These are phyloP conservation scores for Scomber scombrus DNA, from an alignment of 2,113 vertebrate genomes.

Conservation along the genomic window DNA sequence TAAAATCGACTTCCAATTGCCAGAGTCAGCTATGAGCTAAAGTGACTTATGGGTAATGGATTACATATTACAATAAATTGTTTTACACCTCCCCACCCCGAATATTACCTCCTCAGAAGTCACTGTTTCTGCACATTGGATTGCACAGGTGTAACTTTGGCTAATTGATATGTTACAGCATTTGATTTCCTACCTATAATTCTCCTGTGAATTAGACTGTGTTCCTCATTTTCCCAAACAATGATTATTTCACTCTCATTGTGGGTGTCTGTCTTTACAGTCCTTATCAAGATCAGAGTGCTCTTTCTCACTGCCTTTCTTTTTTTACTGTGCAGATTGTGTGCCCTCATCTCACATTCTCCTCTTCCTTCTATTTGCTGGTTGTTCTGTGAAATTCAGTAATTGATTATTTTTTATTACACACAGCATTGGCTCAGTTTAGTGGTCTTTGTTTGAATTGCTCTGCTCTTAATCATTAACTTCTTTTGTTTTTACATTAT, in stretches of 20 bases:
- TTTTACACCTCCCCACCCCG: slow-evolving; percentile 41
- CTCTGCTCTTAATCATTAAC: slow-evolving; percentile 18
- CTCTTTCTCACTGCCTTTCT: slow-evolving; percentile 4
- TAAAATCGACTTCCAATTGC: slow-evolving; percentile 32
- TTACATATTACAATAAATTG: slow-evolving; percentile 38
- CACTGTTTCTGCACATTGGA: slow-evolving; percentile 47
- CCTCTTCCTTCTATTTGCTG: slow-evolving; percentile 26
- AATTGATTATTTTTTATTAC: slow-evolving; percentile 47
- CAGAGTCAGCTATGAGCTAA: slow-evolving; percentile 23
- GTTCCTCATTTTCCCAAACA: slow-evolving; percentile 58
- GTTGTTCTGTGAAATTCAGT: slow-evolving; percentile 27
- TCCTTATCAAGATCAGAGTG: slow-evolving; percentile 56
- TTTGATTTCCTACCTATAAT: slow-evolving; percentile 73
- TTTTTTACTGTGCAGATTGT: slow-evolving; percentile 32
- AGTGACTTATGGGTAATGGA: slow-evolving; percentile 33
- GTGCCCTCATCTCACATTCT: neutral
- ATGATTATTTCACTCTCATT: slow-evolving; percentile 63
- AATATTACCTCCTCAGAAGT: slow-evolving; percentile 40
- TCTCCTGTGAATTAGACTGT: slow-evolving; percentile 58
- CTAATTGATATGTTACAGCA: slow-evolving; percentile 68
- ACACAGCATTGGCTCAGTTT: slow-evolving; percentile 10
- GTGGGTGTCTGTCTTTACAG: slow-evolving; percentile 51
- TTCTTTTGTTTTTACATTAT: slow-evolving; percentile 4
- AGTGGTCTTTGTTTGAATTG: slow-evolving; percentile 6
- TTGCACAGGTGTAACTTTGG: slow-evolving; percentile 56